A percentile compares a stretch with the other conserved stretches of the same genome.
Conservation (phyloP, 1,140 invertebrate genomes). For the Microplitis mediator region DNA sequence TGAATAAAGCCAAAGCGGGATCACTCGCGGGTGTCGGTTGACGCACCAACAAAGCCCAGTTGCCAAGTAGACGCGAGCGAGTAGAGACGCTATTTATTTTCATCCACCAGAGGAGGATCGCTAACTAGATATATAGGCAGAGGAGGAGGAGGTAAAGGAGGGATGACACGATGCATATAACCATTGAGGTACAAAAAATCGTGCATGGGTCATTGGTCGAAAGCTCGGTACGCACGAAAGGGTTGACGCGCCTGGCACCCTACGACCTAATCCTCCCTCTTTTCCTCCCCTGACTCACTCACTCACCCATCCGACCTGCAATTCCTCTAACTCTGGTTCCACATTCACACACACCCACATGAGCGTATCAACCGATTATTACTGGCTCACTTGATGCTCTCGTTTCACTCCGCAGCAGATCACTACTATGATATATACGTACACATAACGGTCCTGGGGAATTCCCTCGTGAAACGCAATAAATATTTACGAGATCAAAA, state of each 20-base stretch:
- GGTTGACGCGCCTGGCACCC: neutral
- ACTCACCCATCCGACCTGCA: no score
- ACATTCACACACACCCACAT: constrained; percentile 8
- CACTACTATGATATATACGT: neutral
- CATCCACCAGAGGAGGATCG: no score
- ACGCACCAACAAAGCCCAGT: neutral
- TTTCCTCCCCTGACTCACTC: neutral
- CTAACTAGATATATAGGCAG: neutral
- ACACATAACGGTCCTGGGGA: neutral
- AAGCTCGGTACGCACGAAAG: constrained; percentile 1
- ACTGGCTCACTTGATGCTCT: neutral
- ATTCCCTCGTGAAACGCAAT: no score
- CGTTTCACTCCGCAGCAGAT: neutral
- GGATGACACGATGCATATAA: neutral
- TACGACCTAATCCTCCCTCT: neutral
- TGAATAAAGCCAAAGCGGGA: constrained; percentile 24
- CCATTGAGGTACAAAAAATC: constrained; percentile 25
- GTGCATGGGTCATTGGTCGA: constrained; percentile 26
- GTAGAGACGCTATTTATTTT: neutral
- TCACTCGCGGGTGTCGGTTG: neutral
- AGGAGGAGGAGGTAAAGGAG: neutral
- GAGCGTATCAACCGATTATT: constrained; percentile 16
- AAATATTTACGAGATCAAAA: no score
- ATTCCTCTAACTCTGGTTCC: neutral
- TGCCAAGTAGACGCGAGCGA: no score